These are phyloP conservation scores for Parelbella ahira DNA, from an alignment of 2,888 invertebrate genomes.

Conservation along the genomic window DNA sequence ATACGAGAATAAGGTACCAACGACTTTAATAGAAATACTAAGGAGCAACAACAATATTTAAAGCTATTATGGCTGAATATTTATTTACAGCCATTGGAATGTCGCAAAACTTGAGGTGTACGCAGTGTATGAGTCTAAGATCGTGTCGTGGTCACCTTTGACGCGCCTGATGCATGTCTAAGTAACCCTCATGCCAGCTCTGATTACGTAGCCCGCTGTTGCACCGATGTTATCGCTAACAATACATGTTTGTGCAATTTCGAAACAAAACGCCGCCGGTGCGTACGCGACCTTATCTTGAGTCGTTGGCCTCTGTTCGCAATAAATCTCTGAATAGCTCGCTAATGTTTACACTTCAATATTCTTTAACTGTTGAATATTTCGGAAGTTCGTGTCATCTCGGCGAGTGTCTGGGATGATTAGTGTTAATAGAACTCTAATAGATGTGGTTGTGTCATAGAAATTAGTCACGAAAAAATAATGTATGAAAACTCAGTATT, in stretches of 20 bases:
- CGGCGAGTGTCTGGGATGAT: no score
- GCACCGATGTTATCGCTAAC: constrained; percentile 26
- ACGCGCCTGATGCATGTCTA: constrained; percentile 28
- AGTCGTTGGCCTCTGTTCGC: constrained; percentile 53
- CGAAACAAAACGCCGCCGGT: constrained; percentile 15
- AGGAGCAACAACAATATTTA: no score
- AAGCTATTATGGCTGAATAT: no score
- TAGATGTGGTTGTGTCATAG: no score
- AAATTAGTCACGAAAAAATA: no score
- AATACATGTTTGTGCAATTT: constrained; percentile 24
- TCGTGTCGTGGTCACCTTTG: constrained; percentile 28
- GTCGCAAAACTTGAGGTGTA: no score
- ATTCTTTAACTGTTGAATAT: constrained; percentile 39
- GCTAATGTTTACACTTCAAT: constrained; percentile 47
- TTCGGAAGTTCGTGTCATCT: constrained; percentile 30
- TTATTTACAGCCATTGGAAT: no score
- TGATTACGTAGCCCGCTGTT: constrained; percentile 26
- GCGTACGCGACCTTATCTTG: constrained; percentile 11
- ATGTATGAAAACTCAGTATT: no score
- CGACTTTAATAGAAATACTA: no score
- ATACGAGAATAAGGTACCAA: no score
- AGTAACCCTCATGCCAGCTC: constrained; percentile 24
- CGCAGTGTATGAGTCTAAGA: no score
- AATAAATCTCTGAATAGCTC: constrained; percentile 43
- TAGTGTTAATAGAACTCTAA: no score